Conservation (phyloP, 2,888 invertebrate genomes). For the Fragum fragum region DNA sequence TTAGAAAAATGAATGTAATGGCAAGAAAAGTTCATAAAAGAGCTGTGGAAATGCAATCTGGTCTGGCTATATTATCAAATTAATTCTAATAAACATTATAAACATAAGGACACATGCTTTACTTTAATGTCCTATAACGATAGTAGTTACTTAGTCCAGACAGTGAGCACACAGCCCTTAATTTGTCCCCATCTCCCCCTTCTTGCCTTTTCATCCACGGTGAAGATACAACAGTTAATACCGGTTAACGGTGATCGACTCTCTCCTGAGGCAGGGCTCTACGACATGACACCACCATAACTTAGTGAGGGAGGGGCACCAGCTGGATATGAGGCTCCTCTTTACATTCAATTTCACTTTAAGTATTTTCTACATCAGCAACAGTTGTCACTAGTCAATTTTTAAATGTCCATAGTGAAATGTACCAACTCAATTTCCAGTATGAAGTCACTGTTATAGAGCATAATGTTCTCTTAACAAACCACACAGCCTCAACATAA, state of each 20-base stretch:
- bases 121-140: too few relatives aligned
- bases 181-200: not conserved
- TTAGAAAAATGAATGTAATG: conserved; percentile 47
- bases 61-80: conserved; percentile 1
- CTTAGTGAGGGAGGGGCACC: conserved; percentile 68
- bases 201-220: conserved; percentile 65
- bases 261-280: conserved; percentile 70
- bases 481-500: not conserved
- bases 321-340: conserved; percentile 33
- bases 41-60: not conserved
- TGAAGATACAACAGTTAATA: conserved; percentile 57
- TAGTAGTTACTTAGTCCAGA: conserved; percentile 11
- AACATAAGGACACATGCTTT: conserved; percentile 1
- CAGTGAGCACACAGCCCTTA: conserved; percentile 16
- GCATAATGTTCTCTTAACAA: too few relatives aligned
- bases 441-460: not conserved
- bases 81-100: not conserved
- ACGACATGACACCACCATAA: conserved; percentile 78
- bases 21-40: conserved; percentile 42
- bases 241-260: conserved; percentile 46
- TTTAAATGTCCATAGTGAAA: conserved; percentile 11
- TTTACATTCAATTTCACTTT: not conserved
- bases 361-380: not conserved
- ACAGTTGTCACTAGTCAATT: not conserved
- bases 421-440: not conserved